Percentiles rank a stretch among this genome's conserved stretches.
Evolutionary conservation across 2,113 vertebrate species (phyloP).

Genomic region (Myxocyprinus asiaticus): DNA sequence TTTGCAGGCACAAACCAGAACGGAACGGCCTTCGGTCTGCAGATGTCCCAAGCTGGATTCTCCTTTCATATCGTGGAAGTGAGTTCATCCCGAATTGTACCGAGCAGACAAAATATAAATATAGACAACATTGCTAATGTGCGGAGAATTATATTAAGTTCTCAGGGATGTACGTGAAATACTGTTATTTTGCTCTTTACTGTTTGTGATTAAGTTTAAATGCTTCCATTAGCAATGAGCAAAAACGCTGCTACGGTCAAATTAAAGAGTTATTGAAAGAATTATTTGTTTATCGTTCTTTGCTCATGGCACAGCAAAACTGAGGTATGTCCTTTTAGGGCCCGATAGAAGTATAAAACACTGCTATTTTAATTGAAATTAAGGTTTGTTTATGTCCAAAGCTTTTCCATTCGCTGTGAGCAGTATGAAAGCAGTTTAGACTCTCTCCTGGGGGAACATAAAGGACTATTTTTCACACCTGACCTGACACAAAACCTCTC

Average conservation of each 20-base stretch:
- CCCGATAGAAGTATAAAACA: background rate
- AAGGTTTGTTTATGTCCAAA: background rate
- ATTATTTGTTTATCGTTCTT: background rate
- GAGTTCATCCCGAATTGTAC: constrained; percentile 54
- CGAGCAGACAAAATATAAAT: constrained; percentile 4
- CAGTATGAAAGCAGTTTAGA: background rate
- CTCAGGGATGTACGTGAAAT: constrained; percentile 7
- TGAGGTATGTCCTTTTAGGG: background rate
- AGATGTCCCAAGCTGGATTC: constrained; percentile 99
- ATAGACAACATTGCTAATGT: constrained; percentile 16
- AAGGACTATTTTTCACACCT: too few species aligned
- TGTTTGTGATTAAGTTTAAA: background rate
- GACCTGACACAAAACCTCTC: background rate
- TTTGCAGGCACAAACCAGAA: constrained; percentile 87
- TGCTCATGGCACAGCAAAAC: background rate
- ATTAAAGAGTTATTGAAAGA: constrained; percentile 10
- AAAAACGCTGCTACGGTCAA: background rate
- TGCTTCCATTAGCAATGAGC: constrained; percentile 33
- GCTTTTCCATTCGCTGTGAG: background rate
- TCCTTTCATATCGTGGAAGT: constrained; percentile 94
- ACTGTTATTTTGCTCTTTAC: constrained; percentile 26
- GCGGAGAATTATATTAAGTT: constrained; percentile 2
- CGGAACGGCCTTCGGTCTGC: constrained; percentile 88
- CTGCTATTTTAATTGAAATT: constrained; percentile 11
- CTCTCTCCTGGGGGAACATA: background rate